Base-by-base conservation (phyloP, 1,140 invertebrate genomes). In the Drosophila tsacasi region DNA sequence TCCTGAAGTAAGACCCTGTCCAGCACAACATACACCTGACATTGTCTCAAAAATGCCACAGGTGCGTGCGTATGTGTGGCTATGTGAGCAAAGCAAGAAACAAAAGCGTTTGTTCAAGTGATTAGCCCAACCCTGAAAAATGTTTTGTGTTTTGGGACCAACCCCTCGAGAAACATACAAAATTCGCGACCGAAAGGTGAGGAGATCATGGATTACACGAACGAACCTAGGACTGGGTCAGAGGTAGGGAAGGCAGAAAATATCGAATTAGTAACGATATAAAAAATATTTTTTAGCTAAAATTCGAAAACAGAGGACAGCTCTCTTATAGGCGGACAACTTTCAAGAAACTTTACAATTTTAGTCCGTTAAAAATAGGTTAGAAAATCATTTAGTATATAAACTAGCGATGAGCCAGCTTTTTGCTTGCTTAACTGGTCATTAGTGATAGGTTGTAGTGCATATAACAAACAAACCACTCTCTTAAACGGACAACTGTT, bases 91-190 rank as follows among this genome's bases (percentile, higher is more conserved):
- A 15, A 44, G 25, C 54, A 52, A 71, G 39, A 60, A 54, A 71
- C 71, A 71, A 71, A 71, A 72, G 66, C 55, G 66, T 73, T 71
- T 71, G 69, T 71, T 73, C 32, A 39, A 73, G 67, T 61, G 69
- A 60, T 60, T 71, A 73, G 69, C 37, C 66, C 54, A 58, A 44
- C 55, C 55, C 55, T 62, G 57, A 66, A 66, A 32, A 63, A 21
- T 61, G 15, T 55, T 39, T 46, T 37, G 35, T 9, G 32, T 25
- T 49, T 61, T 61, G 25, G 12, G 57, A 66, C 63, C 27, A 46
- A 39, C 39, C 52, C 52, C 39, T 46, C 9, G 13, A 46, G 30
- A 42, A 30, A 60, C 13, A 40, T 32, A 27, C 10, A 15, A 54
- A 37, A 59, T 30, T 64, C 7, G 17, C 23, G 15, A 65, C 23